Percentiles rank a stretch among this genome's conserved stretches.
These are phyloP conservation scores for Ptychoptera albimana DNA, from an alignment of 2,888 invertebrate species.

Conservation along the genomic window DNA sequence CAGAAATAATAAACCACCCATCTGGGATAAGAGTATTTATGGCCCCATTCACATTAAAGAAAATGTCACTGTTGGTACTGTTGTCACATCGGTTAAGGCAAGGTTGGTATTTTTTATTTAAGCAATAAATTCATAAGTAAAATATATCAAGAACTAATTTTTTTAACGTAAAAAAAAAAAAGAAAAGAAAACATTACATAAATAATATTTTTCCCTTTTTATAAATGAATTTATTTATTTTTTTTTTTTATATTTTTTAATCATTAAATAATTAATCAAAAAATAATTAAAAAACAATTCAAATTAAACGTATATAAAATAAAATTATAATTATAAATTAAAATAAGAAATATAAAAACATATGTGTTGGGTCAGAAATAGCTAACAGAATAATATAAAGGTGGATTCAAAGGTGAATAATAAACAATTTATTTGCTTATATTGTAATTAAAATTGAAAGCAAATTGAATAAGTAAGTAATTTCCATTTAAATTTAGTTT, in stretches of 20 bases:
- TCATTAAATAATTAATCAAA: background rate
- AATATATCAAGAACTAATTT: background rate
- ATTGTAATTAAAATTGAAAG: no score
- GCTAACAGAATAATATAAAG: no score
- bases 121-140: background rate
- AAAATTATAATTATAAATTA: background rate
- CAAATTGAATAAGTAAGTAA: no score
- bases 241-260: background rate
- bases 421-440: no score
- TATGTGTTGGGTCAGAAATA: no score
- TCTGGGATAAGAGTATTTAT: slow-evolving; percentile 90
- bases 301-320: background rate
- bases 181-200: background rate
- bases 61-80: slow-evolving; percentile 98
- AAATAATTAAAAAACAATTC: background rate
- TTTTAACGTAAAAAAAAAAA: background rate
- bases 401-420: no score
- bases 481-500: no score
- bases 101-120: slow-evolving; percentile 59
- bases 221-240: background rate
- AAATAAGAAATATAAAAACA: no score
- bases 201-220: background rate
- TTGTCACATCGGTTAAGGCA: slow-evolving; percentile 96
- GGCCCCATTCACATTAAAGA: slow-evolving; percentile 96
- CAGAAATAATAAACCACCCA: slow-evolving; percentile 95